Conservation (phyloP, 2,113 vertebrate genomes). For the Oreochromis aureus region DNA sequence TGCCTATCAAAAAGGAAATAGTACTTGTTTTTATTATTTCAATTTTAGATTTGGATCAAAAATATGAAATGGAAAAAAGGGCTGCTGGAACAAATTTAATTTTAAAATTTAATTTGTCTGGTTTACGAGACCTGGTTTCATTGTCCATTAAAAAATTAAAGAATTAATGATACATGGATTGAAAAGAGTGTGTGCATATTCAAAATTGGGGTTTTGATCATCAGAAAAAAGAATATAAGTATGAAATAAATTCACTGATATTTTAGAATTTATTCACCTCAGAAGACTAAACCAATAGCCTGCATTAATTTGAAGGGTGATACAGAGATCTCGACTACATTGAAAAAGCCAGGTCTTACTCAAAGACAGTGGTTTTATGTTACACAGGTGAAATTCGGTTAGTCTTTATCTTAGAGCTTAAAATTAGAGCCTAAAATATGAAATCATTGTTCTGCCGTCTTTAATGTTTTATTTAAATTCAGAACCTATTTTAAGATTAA, state of each 20-base stretch:
- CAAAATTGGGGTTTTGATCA: neutral
- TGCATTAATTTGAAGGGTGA: neutral
- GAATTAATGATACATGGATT: neutral
- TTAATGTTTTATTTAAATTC: neutral
- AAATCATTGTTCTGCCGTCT: neutral
- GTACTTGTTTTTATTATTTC: fast-evolving
- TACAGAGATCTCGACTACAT: neutral
- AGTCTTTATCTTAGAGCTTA: neutral
- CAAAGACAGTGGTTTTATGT: neutral
- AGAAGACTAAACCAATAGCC: neutral
- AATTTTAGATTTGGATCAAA: neutral
- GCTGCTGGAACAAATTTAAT: neutral
- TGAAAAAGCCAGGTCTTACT: neutral
- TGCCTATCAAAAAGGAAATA: neutral
- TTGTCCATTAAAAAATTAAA: neutral
- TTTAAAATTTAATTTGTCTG: neutral
- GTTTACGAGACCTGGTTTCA: fast-evolving
- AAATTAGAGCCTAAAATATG: neutral
- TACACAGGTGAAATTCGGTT: fast-evolving
- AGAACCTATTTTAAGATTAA: neutral
- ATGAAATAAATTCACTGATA: fast-evolving
- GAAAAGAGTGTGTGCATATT: neutral
- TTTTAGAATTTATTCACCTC: neutral
- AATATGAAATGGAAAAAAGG: fast-evolving
- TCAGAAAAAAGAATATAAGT: neutral